A percentile compares a stretch with the other conserved stretches of the same genome.
phyloP scores from a whole-genome alignment of 2,888 invertebrate species.

The Xiphydria camelus region DNA sequence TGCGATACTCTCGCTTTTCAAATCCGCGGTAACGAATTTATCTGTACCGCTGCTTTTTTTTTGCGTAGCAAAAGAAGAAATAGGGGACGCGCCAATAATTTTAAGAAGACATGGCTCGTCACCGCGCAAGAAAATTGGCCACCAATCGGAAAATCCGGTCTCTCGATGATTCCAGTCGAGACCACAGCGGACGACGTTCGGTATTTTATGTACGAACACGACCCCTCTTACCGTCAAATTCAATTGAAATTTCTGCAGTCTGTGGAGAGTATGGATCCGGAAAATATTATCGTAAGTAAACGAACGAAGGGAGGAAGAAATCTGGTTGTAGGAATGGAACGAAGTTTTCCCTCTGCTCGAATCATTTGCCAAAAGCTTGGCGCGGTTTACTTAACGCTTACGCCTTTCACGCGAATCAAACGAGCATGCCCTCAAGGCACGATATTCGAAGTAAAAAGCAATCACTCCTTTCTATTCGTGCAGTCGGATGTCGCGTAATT shows the following conservation, averaged over 20 bases:
- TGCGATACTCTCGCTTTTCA: too few relatives aligned
- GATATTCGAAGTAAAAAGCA: not conserved
- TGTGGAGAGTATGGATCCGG: slow-evolving; percentile 77
- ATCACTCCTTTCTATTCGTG: too few relatives aligned
- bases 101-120: slow-evolving; percentile 70
- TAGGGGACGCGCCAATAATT: slow-evolving; percentile 62
- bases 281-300: slow-evolving; percentile 70
- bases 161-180: slow-evolving; percentile 68
- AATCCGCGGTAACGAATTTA: too few relatives aligned
- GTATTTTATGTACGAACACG: slow-evolving; percentile 78
- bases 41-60: too few relatives aligned
- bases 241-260: slow-evolving; percentile 77
- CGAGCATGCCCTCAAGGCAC: too few relatives aligned
- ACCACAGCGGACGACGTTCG: slow-evolving; percentile 58
- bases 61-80: slow-evolving; percentile 62
- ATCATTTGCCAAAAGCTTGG: too few relatives aligned
- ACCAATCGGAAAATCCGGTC: slow-evolving; percentile 69
- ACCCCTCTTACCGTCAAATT: slow-evolving; percentile 71
- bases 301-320: not conserved
- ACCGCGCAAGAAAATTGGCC: slow-evolving; percentile 75
- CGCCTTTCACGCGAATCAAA: too few relatives aligned
- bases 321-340: not conserved
- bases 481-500: too few relatives aligned
- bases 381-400: too few relatives aligned
- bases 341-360: not conserved